Base-by-base conservation (phyloP, 2,888 invertebrate genomes). In the Cosmia pyralina region DNA sequence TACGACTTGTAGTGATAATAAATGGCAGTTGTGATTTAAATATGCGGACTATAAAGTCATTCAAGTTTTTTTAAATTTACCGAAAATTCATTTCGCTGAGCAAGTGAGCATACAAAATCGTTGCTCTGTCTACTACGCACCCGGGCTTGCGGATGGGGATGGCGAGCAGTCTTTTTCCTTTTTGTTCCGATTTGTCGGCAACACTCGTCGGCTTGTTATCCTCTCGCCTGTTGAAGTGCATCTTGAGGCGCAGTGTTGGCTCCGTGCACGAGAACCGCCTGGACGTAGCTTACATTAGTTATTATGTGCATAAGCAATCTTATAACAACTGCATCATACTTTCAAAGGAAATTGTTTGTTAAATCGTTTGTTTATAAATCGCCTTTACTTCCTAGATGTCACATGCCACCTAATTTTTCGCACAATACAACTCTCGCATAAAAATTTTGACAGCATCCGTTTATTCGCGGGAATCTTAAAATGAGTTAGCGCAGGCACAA, bases 191-290 rank as follows among this genome's bases (percentile, higher is more conserved):
- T 19, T 72, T 81, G 11, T 69, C 70, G 52, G 48, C 57, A 22
- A 60, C 28, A 75, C 19, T 8, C 58, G 62, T 70, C 50, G 75
- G 58, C 79, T 85, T 75, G 83, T 76, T 68, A 38, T 75, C 72
- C 53, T 90, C 92, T 22, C 95, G 93, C 89, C 94, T 94, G 88
- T 87, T 95, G 92, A 96, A 97, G 79, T 94, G 91, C 91, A 97
- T 96, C 92, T 97, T 97, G 83, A 97, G 96, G 72, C 96, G 95
- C 79, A 94, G 90, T 82, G 94, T 96, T 7, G 97, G 97, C 87
- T 97, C 96, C 79, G 96, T 96, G 81, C 97, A 97, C 72, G 94
- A 95, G 84, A 95, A 96, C 58, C 93, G 94, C 63, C 96, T 95
- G 88, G 41, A 74, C 62, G 19, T 59, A 28, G 57, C 10, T 38